Percentiles rank a stretch among this genome's conserved stretches.
Conservation (phyloP, 2,888 invertebrate species). For the Arenicola marina region DNA sequence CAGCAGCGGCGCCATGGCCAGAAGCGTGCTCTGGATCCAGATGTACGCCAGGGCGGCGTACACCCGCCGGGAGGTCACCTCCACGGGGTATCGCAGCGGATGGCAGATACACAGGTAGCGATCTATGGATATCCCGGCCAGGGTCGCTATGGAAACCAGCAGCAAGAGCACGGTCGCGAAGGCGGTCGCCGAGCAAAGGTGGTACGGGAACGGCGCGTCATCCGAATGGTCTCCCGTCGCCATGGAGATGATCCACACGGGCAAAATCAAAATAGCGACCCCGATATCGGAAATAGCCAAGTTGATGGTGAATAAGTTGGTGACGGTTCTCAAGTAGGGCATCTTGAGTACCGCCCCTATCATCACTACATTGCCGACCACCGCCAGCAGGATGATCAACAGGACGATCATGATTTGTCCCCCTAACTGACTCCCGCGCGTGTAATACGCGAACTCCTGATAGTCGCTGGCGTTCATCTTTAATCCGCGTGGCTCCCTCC, state of each 20-base stretch:
- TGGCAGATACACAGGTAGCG: conserved; percentile 44
- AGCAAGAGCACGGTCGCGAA: conserved; percentile 34
- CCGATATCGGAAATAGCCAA: conserved; percentile 34
- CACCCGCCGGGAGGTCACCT: conserved; percentile 33
- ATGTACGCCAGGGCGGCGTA: conserved; percentile 26
- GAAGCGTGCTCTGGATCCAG: conserved; percentile 39
- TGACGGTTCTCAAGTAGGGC: conserved; percentile 24
- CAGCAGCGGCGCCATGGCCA: conserved; percentile 38
- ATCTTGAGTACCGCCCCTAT: conserved; percentile 30
- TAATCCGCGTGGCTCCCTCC: too few relatives aligned
- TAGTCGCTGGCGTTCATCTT: too few relatives aligned
- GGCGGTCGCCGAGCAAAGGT: conserved; percentile 30
- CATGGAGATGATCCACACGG: conserved; percentile 8
- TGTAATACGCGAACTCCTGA: too few relatives aligned
- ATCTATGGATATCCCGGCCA: conserved; percentile 43
- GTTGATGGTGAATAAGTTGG: conserved; percentile 35
- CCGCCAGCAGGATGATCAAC: not conserved
- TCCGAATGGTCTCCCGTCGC: not conserved
- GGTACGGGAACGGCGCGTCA: not conserved
- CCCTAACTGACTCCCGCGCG: too few relatives aligned
- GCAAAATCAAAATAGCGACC: conserved; percentile 31
- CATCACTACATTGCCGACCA: conserved; percentile 33
- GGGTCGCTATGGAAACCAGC: conserved; percentile 42
- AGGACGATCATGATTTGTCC: not conserved
- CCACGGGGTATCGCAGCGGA: conserved; percentile 42